These are phyloP conservation scores for Merops nubicus DNA, from an alignment of 2,113 vertebrate species.

Conservation along the genomic window DNA sequence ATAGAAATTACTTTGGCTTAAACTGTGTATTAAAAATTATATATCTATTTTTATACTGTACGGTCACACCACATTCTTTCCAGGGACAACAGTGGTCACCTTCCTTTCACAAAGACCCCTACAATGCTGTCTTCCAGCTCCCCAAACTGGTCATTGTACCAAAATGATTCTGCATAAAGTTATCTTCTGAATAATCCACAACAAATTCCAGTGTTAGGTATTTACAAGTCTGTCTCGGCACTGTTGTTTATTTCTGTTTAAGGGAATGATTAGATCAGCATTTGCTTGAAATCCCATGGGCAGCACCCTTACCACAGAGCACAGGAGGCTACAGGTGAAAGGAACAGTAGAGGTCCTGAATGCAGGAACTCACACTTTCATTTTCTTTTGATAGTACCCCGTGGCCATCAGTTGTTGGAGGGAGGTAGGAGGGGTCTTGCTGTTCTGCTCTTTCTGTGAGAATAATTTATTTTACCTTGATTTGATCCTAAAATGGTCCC, in stretches of 20 bases:
- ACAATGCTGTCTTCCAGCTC: neutral
- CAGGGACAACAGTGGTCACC: conserved; percentile 19
- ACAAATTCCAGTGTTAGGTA: neutral
- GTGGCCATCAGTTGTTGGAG: neutral
- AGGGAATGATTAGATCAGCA: neutral
- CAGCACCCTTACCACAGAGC: neutral
- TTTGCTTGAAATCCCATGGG: neutral
- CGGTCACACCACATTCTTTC: conserved; percentile 37
- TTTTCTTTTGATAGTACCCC: neutral
- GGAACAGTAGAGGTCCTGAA: neutral
- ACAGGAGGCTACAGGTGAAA: neutral
- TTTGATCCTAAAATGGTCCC: neutral
- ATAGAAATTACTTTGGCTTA: neutral
- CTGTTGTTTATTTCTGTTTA: neutral
- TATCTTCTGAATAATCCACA: neutral
- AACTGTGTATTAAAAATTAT: conserved; percentile 12
- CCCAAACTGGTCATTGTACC: neutral
- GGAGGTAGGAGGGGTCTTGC: neutral
- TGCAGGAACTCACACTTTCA: neutral
- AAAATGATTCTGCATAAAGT: neutral
- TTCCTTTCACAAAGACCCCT: neutral
- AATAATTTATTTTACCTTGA: neutral
- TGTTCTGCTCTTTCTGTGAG: neutral
- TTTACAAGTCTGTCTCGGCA: neutral
- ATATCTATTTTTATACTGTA: conserved; percentile 47